Conservation (phyloP, 2,797 vertebrate genomes). For the Anisognathus igniventris region DNA sequence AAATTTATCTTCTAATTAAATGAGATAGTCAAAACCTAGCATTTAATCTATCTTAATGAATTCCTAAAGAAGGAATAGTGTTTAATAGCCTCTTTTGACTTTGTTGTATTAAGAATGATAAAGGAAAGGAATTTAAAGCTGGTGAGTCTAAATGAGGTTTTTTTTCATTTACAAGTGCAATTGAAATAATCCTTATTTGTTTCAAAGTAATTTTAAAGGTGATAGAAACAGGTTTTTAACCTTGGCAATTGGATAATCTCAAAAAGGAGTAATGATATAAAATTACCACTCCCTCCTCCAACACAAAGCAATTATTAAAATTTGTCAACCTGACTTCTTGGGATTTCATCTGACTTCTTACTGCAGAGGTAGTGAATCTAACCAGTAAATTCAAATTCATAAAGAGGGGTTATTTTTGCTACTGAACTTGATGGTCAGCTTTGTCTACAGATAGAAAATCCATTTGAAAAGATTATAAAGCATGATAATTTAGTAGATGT, state of each 20-base stretch:
- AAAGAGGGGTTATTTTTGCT: neutral
- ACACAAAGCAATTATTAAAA: neutral
- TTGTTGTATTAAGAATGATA: neutral
- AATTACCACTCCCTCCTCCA: neutral
- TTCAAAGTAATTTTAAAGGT: neutral
- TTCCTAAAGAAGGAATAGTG: neutral
- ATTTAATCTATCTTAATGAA: neutral
- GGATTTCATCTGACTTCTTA: neutral
- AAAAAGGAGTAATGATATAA: neutral
- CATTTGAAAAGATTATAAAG: neutral
- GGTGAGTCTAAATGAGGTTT: neutral
- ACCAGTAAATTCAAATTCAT: neutral
- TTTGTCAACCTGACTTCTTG: neutral
- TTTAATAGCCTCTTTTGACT: neutral
- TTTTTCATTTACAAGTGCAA: neutral
- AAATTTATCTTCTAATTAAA: constrained; percentile 8
- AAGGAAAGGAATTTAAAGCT: neutral
- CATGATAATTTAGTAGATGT: neutral
- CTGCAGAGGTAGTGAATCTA: neutral
- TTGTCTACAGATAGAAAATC: neutral
- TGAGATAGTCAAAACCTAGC: neutral
- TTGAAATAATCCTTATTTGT: neutral
- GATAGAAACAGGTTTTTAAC: neutral
- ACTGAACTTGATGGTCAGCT: neutral
- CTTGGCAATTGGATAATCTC: neutral